Evolutionary conservation across 1,140 invertebrate genomes (phyloP).

Genomic region (Eufriesea mexicana): DNA sequence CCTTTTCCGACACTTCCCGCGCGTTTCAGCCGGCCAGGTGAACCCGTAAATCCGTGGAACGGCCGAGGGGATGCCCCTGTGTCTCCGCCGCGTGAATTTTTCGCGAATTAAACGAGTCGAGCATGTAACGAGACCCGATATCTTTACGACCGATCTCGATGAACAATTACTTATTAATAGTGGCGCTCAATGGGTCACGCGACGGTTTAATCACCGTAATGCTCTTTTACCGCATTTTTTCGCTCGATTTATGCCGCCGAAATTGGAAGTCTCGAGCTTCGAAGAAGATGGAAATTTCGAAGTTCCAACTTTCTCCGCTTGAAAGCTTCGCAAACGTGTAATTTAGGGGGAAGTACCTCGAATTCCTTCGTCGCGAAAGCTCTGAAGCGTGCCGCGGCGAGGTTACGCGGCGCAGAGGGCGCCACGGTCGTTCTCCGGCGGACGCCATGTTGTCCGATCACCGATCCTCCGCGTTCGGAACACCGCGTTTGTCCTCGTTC

Average conservation of each 20-base stretch:
- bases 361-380: too few relatives aligned
- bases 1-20: constrained; percentile 62
- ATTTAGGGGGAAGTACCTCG: not conserved
- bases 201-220: constrained; percentile 4
- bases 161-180: constrained; percentile 37
- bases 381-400: too few relatives aligned
- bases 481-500: not conserved
- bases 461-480: not conserved
- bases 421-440: not conserved
- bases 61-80: not conserved
- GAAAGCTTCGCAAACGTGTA: not conserved
- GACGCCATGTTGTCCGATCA: too few relatives aligned
- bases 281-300: not conserved
- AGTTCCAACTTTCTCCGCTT: not conserved
- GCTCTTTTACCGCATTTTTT: not conserved
- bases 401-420: too few relatives aligned
- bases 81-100: not conserved
- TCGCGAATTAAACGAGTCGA: not conserved
- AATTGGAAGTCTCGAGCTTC: not conserved
- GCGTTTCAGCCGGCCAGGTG: not conserved
- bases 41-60: constrained; percentile 26
- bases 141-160: constrained; percentile 17
- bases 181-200: constrained; percentile 14
- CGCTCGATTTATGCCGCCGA: not conserved
- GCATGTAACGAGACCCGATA: constrained; percentile 6